Base-by-base conservation (phyloP, 2,113 vertebrate species). In the Clarias gariepinus region DNA sequence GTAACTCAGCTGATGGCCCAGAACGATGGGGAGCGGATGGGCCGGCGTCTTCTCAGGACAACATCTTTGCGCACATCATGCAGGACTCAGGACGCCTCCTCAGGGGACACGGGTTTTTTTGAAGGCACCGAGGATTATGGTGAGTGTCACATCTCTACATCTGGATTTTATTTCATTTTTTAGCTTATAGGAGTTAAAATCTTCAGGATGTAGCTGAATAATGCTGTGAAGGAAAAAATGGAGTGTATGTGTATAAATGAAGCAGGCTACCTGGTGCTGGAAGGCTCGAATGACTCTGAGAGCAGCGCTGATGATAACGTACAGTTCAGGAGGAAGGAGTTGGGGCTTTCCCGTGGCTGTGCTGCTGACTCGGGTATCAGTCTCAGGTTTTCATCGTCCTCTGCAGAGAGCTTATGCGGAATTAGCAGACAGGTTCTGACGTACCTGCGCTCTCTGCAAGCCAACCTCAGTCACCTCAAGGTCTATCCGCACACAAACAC, bases 271-370 rank as follows among this genome's bases (percentile, higher is more conserved):
- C 92, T 99, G 93, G 96, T 97, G 91, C 96, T 98, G 53, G 97
- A 97, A 53, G 96, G 96, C 52, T 93, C 96, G 25, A 97, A 97
- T 52, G 96, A 95, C 52, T 93, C 96, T 21, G 98, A 98, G 94
- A 98, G 96, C 94, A 98, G 95, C 93, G 98, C 97, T 4, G 97
- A 98, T 1, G 97, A 98, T 36, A 96, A 97, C 69, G 92, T 95
- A 87, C 82, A 93, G 90, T 89, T 94, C 88, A 21, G 91, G 90
- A 87, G 94, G 89, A 90, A 96, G 93, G 93, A 95, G 93, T 89
- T 90, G 86, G 86, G 90, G 90, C 30, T 95, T 90, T 93, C 91
- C 4, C 92, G 91, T 52, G 92, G 92, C 90, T 94, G 94, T 0
- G 91, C 93, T 4, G 93, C 94, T 0, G 93, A 94, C 88, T 94